Conservation (phyloP, 2,888 invertebrate species). For the Teleiodes luculella region DNA sequence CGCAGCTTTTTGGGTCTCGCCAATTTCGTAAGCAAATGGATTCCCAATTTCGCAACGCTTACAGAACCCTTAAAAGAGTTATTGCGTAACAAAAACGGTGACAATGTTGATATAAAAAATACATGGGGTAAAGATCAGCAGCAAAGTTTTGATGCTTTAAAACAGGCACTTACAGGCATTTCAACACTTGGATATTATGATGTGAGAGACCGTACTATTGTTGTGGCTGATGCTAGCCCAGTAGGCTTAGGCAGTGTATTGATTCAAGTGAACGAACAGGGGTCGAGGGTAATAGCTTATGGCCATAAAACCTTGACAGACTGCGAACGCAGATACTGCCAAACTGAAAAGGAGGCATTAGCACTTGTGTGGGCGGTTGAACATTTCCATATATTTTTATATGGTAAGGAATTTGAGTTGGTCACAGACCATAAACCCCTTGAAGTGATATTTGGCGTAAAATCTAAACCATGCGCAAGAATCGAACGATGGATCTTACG, state of each 20-base stretch:
- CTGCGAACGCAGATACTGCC: constrained; percentile 24
- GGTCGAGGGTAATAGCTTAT: constrained; percentile 26
- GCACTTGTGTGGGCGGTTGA: constrained; percentile 12
- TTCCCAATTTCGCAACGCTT: not conserved
- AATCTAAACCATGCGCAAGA: constrained; percentile 36
- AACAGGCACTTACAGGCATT: constrained; percentile 10
- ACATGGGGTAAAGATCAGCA: not conserved
- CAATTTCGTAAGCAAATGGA: constrained; percentile 10
- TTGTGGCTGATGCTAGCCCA: constrained; percentile 28
- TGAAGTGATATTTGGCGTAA: constrained; percentile 25
- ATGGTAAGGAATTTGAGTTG: constrained; percentile 29
- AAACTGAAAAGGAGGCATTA: constrained; percentile 29
- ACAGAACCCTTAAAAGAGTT: not conserved
- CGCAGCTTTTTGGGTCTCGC: constrained; percentile 20
- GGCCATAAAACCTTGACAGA: constrained; percentile 26
- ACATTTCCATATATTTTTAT: constrained; percentile 8
- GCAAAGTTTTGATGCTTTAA: not conserved
- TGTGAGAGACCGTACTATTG: constrained; percentile 21
- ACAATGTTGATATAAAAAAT: not conserved
- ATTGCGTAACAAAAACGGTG: not conserved
- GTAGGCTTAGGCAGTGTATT: constrained; percentile 27
- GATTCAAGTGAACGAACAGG: constrained; percentile 17
- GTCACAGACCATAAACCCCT: constrained; percentile 30
- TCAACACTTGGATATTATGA: constrained; percentile 25
- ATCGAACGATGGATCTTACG: constrained; percentile 37